Conservation (phyloP, 2,797 vertebrate species). For the Pteronotus mesoamericanus region DNA sequence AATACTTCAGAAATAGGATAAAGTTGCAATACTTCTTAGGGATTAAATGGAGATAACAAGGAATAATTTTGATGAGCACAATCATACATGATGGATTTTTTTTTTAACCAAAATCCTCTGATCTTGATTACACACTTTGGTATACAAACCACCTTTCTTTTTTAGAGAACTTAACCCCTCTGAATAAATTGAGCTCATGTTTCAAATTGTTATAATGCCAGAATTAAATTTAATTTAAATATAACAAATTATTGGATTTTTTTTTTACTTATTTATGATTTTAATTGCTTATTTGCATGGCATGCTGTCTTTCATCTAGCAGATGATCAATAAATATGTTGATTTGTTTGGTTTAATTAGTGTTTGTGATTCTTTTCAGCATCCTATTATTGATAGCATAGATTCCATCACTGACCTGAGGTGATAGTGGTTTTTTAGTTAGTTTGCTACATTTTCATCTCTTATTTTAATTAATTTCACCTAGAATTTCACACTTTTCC, state of each 20-base stretch:
- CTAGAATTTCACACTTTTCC: not conserved
- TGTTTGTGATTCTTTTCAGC: not conserved
- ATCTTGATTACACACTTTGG: slow-evolving; percentile 54
- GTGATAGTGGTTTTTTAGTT: not conserved
- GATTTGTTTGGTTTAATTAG: not conserved
- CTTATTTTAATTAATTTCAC: not conserved
- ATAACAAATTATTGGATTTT: not conserved
- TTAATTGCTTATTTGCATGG: not conserved
- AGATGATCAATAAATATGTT: not conserved
- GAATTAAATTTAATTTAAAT: slow-evolving; percentile 42
- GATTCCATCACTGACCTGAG: not conserved
- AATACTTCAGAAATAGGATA: slow-evolving; percentile 34
- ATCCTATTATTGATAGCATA: not conserved
- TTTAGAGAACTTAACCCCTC: slow-evolving; percentile 43
- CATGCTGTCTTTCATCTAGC: not conserved
- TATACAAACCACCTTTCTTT: slow-evolving; percentile 45
- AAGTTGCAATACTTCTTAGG: slow-evolving; percentile 45
- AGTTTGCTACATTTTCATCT: not conserved
- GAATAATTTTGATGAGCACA: slow-evolving; percentile 43
- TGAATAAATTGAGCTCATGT: slow-evolving; percentile 42
- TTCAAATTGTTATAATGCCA: slow-evolving; percentile 52
- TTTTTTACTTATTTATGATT: not conserved
- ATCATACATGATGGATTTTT: slow-evolving; percentile 55
- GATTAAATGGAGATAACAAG: slow-evolving; percentile 1
- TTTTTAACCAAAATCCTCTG: slow-evolving; percentile 42